Base-by-base conservation (phyloP, 2,888 invertebrate species). In the Hyposoter didymator region DNA sequence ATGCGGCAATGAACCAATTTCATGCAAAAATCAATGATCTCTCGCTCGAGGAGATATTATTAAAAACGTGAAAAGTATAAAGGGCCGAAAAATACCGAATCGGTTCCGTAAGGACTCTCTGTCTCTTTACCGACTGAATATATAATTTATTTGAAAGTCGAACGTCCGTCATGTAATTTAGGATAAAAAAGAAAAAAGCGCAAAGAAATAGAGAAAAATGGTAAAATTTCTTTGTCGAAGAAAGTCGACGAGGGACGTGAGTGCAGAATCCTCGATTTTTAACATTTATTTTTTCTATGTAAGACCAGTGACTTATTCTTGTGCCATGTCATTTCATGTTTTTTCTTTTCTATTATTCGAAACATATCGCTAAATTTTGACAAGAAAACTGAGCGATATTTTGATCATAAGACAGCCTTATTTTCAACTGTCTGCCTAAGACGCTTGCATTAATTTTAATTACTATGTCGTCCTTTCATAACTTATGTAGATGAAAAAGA, bases 1-100 rank as follows among this genome's bases (percentile, higher is more conserved):
- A 87, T 73, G 86, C 86, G 3, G 84, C 85, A 22, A 73, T 90
- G 2, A 86, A 89, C 22, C 89, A 91, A 45, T 89, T 90, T 52
- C 88, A 89, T 47, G 86, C 87, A 39, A 89, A 89, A 55, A 88
- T 92, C 73, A 91, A 90, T 69, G 90, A 91, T 70, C 82, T 92
- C 17, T 89, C 92, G 22, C 89, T 89, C 64, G 93, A 92, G 78
- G 92, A 93, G 87, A 84, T 93, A 75, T 87, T 93, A 47, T 82
- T 92, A 0, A 93, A 92, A 80, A 89, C 90, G 35, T 92, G 82
- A 92, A 84, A 81, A 69, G 47, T 66, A 19, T 12, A 39, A 52
- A 49, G 59, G 12, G 28, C 67, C 35, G n/a, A 75, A 64, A 62
- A 70, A 55, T 1, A 49, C 14, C 49, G 8, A 59, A 67, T 17